phyloP scores from a whole-genome alignment of 2,888 invertebrate genomes.

The Apoda limacodes region DNA sequence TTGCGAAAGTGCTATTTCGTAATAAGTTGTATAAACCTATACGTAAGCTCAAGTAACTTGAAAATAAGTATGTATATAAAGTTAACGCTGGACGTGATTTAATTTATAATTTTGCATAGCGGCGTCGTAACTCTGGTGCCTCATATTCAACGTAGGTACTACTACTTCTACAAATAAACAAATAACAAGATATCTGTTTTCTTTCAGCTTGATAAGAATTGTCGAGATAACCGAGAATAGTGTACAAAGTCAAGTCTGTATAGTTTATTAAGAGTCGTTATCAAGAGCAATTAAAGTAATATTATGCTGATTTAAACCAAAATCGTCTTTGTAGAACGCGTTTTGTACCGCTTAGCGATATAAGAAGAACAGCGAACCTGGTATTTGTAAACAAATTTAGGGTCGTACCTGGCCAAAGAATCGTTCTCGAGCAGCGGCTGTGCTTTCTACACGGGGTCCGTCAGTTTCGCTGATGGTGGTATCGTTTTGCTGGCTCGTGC shows the following conservation, averaged over 20 bases:
- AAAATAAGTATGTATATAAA: slow-evolving; percentile 5
- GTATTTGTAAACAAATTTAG: too few relatives aligned
- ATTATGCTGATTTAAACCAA: slow-evolving; percentile 50
- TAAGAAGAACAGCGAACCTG: too few relatives aligned
- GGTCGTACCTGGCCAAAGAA: slow-evolving; percentile 63
- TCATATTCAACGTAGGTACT: too few relatives aligned
- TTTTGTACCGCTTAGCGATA: too few relatives aligned
- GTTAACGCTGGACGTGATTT: too few relatives aligned
- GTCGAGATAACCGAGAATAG: slow-evolving; percentile 24
- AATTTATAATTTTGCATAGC: too few relatives aligned
- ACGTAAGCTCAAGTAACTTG: too few relatives aligned
- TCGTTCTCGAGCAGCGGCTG: slow-evolving; percentile 55
- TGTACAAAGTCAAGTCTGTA: too few relatives aligned
- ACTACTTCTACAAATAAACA: too few relatives aligned
- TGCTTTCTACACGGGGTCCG: slow-evolving; percentile 42
- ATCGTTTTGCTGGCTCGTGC: slow-evolving; percentile 20
- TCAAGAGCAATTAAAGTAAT: slow-evolving; percentile 32
- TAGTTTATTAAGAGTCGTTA: slow-evolving; percentile 35
- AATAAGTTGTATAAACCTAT: too few relatives aligned
- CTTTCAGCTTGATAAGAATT: slow-evolving; percentile 24
- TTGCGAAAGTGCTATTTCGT: too few relatives aligned
- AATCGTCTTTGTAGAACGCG: slow-evolving; percentile 31
- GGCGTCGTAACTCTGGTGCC: too few relatives aligned
- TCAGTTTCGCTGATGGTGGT: slow-evolving; percentile 29
- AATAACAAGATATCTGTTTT: slow-evolving; percentile 41